Base-by-base conservation (phyloP, 2,113 vertebrate genomes). In the Sardina pilchardus region DNA sequence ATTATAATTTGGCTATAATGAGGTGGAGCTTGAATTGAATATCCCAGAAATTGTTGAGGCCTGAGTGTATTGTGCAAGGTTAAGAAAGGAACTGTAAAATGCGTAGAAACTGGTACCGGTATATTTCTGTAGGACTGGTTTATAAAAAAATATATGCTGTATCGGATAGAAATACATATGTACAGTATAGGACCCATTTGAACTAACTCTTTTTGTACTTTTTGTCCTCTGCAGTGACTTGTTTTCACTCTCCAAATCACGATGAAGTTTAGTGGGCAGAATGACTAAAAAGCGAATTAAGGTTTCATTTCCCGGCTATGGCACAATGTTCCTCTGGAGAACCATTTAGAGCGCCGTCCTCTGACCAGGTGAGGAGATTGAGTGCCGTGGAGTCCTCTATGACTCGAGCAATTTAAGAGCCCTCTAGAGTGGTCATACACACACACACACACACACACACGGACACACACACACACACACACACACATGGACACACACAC, bases 261-360 rank as follows among this genome's bases (percentile, higher is more conserved):
- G 87, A 84, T 78, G 93, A 87, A 92, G 92, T 88, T 92, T 88
- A 43, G 78, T 91, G 89, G 93, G 90, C 88, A 90, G 93, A 93
- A 93, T 93, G 91, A 93, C 93, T 93, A 81, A 85, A 87, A 78
- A 78, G 71, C 92, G 92, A 93, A 89, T 94, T 94, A 92, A 91
- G 88, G 93, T 86, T 89, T 94, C 92, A 94, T 95, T 95, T 95
- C 91, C 91, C 90, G 84, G 88, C 88, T 83, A 82, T 42, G 90
- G 86, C 85, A 80, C 88, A 92, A 94, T 88, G 91, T 90, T 89
- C 84, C 94, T 93, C 94, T 75, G 88, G 95, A 94, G 94, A 90
- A 93, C 93, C 88, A 89, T 94, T 94, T 91, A 85, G 81, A 86
- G 89, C 88, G 26, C 63, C 59, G 87, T 90, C 88, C 91, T 90